Percentiles rank a stretch among this genome's conserved stretches.
Evolutionary conservation across 2,113 vertebrate species (phyloP).

Genomic region (Machaerirhynchus nigripectus): DNA sequence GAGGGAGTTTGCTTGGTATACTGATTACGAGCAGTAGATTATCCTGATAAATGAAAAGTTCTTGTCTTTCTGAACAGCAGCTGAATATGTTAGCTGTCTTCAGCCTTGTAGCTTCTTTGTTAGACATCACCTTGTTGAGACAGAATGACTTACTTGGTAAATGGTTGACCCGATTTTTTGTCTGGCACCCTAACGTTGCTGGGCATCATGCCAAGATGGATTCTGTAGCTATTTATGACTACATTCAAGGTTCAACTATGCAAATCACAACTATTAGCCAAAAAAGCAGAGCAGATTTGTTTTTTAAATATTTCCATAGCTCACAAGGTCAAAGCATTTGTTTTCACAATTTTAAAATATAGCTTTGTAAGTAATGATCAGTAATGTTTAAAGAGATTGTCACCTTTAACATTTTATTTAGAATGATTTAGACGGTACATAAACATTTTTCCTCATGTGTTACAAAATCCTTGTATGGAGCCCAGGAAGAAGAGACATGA

Average conservation of each 20-base stretch:
- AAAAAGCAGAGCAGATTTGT: conserved; percentile 44
- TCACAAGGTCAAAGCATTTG: conserved; percentile 63
- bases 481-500: neutral
- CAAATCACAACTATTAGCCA: conserved; percentile 65
- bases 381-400: conserved; percentile 8
- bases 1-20: conserved; percentile 71
- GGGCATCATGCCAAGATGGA: conserved; percentile 51
- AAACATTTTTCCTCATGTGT: conserved; percentile 19
- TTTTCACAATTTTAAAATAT: conserved; percentile 44
- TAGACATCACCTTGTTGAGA: conserved; percentile 63
- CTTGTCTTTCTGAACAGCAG: conserved; percentile 72
- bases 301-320: conserved; percentile 41
- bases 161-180: conserved; percentile 49
- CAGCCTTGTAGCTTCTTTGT: conserved; percentile 58
- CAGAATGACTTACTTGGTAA: conserved; percentile 47
- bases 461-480: neutral
- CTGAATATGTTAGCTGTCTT: conserved; percentile 55
- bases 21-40: conserved; percentile 76
- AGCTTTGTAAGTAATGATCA: conserved; percentile 46
- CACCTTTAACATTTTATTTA: conserved; percentile 51
- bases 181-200: conserved; percentile 60
- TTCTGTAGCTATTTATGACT: conserved; percentile 63
- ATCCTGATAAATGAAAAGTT: conserved; percentile 76
- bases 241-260: conserved; percentile 61
- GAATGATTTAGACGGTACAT: conserved; percentile 15